Base-by-base conservation (phyloP, 2,888 invertebrate species). In the Pseudoips prasinana region DNA sequence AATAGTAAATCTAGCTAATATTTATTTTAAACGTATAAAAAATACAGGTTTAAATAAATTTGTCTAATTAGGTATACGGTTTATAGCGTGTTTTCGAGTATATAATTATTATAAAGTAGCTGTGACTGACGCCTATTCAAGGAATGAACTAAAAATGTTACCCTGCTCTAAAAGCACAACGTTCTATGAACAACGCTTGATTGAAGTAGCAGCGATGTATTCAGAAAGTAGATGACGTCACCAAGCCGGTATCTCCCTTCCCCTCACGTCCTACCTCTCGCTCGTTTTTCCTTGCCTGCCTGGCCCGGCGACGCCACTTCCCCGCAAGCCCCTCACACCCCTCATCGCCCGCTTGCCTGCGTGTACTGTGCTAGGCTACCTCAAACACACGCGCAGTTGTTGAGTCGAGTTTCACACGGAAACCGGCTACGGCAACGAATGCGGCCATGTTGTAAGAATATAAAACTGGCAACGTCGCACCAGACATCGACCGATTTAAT, bases 401-500 rank as follows among this genome's bases (percentile, higher is more conserved):
- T 69, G 68, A 74, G 73, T 83, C 69, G 82, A 84, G 87, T 86
- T 88, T 87, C 87, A 85, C 86, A 85, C 85, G 85, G 87, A 88
- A 88, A 86, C 84, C 68, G 82, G 81, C 82, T 82, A 82, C 81
- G 73, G 75, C 72, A 77, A 80, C 53, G 53, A 52, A 44, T 73
- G 80, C 84, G 77, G 87, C 86, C 86, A 85, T 85, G 85, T 85
- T 84, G 85, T 84, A 82, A 83, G 78, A 74, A 50, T 31, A 76
- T 79, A 82, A 77, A 80, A 71, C 72, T 82, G 87, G 87, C 87
- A 88, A 88, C 87, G 87, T 77, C 86, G 87, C 86, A 76, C 72
- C 83, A 85, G 84, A 85, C 87, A 84, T 83, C 85, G 84, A 86
- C 83, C 86, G 82, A 83, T 82, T 81, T 83, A 82, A 82, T 82